Percentiles rank a stretch among this genome's conserved stretches.
These are phyloP conservation scores for Poeciliopsis occidentalis DNA, from an alignment of 2,113 vertebrate species.

Conservation along the genomic window DNA sequence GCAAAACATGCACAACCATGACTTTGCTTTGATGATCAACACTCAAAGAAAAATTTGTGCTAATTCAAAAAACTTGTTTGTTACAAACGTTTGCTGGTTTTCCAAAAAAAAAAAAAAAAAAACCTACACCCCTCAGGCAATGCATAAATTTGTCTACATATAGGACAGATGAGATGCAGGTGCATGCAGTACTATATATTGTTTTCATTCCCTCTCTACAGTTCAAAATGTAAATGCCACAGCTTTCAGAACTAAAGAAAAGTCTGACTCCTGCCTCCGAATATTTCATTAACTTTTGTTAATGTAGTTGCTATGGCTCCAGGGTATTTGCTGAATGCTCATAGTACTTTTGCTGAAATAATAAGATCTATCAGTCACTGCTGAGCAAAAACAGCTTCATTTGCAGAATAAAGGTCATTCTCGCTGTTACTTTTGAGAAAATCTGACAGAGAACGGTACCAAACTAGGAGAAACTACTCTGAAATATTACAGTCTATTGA, in stretches of 20 bases:
- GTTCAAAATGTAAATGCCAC: constrained; percentile 71
- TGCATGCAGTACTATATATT: constrained; percentile 16
- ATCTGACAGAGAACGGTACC: constrained; percentile 46
- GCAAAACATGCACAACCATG: constrained; percentile 22
- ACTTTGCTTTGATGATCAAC: constrained; percentile 5
- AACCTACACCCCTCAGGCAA: neutral
- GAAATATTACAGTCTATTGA: constrained; percentile 28
- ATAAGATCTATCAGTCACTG: constrained; percentile 80
- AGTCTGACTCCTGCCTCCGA: constrained; percentile 59
- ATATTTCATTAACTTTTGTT: constrained; percentile 82
- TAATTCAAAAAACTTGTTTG: neutral
- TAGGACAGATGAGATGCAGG: constrained; percentile 15
- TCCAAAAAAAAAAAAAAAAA: neutral
- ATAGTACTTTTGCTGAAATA: constrained; percentile 80
- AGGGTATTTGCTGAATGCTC: constrained; percentile 77
- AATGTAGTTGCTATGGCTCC: constrained; percentile 76
- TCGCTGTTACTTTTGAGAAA: constrained; percentile 65
- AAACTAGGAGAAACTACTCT: constrained; percentile 28
- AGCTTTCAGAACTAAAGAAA: constrained; percentile 69
- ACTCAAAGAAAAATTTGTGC: constrained; percentile 1
- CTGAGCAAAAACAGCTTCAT: constrained; percentile 77
- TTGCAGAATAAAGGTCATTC: constrained; percentile 84
- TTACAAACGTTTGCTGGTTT: constrained; percentile 9
- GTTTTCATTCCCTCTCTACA: constrained; percentile 35
- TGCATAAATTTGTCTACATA: constrained; percentile 16